phyloP scores from a whole-genome alignment of 2,888 invertebrate species.

The Calliphora vomitoria region DNA sequence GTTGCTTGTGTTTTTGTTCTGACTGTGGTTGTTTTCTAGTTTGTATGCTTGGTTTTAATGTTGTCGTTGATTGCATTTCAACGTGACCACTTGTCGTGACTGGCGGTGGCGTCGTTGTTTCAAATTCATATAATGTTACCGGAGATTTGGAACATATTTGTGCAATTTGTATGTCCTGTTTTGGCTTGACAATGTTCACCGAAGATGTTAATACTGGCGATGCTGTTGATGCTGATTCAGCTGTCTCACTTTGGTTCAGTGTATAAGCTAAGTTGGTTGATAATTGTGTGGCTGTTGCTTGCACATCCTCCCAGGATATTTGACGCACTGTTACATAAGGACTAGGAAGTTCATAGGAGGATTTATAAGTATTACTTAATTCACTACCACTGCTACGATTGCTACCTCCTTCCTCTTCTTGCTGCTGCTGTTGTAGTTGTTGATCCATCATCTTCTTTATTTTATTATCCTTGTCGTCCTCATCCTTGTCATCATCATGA shows the following conservation, averaged over 20 bases:
- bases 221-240: not conserved
- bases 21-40: slow-evolving; percentile 41
- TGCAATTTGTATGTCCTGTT: slow-evolving; percentile 51
- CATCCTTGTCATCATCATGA: slow-evolving; percentile 38
- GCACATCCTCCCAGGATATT: slow-evolving; percentile 80
- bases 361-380: slow-evolving; percentile 79
- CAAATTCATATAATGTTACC: slow-evolving; percentile 11
- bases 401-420: slow-evolving; percentile 38
- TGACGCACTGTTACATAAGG: slow-evolving; percentile 80
- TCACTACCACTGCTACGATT: slow-evolving; percentile 72
- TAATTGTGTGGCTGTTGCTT: slow-evolving; percentile 30
- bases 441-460: slow-evolving; percentile 11
- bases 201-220: slow-evolving; percentile 28
- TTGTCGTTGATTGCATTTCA: slow-evolving; percentile 69
- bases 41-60: slow-evolving; percentile 55
- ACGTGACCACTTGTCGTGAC: slow-evolving; percentile 64
- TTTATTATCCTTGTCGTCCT: slow-evolving; percentile 66
- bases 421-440: slow-evolving; percentile 49
- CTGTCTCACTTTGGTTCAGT: slow-evolving; percentile 7
- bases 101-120: slow-evolving; percentile 8
- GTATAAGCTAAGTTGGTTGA: not conserved
- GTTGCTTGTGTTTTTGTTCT: slow-evolving; percentile 31
- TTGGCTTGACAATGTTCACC: slow-evolving; percentile 45
- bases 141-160: slow-evolving; percentile 35
- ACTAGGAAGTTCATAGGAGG: slow-evolving; percentile 81